A percentile compares a stretch with the other conserved stretches of the same genome.
Conservation (phyloP, 2,888 invertebrate species). For the Phortica magna region DNA sequence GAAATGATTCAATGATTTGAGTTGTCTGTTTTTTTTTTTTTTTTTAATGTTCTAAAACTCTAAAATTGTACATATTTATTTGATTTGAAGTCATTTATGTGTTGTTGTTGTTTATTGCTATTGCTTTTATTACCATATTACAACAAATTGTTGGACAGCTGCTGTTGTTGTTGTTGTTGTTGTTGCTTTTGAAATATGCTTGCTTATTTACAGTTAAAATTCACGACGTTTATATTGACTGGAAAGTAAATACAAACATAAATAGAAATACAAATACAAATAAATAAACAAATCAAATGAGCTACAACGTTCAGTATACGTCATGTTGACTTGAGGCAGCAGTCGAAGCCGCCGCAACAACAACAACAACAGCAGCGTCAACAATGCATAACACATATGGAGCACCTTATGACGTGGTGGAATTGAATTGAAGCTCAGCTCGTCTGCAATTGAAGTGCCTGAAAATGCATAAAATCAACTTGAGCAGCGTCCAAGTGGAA, state of each 20-base stretch:
- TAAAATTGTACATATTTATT: background rate
- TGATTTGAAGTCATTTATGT: background rate
- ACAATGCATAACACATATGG: background rate
- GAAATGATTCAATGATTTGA: background rate
- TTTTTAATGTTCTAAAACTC: background rate
- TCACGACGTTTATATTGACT: constrained; percentile 77
- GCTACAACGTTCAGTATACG: constrained; percentile 56
- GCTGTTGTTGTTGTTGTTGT: constrained; percentile 42
- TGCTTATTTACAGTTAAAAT: constrained; percentile 72
- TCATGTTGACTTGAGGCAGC: constrained; percentile 49
- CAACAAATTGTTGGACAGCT: constrained; percentile 65
- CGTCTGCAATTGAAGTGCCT: constrained; percentile 28
- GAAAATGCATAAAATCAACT: constrained; percentile 40
- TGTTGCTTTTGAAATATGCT: constrained; percentile 43
- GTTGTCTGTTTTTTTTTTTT: background rate
- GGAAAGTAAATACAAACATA: constrained; percentile 73
- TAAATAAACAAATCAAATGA: constrained; percentile 62
- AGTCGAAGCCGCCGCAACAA: background rate
- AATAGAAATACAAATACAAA: constrained; percentile 71
- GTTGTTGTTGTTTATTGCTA: constrained; percentile 30
- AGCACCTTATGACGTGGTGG: constrained; percentile 14
- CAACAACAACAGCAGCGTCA: background rate
- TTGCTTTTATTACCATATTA: constrained; percentile 18
- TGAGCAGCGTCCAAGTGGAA: constrained; percentile 34
- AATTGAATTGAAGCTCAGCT: constrained; percentile 8